A percentile compares a stretch with the other conserved stretches of the same genome.
Conservation (phyloP, 2,888 invertebrate species). For the Drosophila stalkeri region DNA sequence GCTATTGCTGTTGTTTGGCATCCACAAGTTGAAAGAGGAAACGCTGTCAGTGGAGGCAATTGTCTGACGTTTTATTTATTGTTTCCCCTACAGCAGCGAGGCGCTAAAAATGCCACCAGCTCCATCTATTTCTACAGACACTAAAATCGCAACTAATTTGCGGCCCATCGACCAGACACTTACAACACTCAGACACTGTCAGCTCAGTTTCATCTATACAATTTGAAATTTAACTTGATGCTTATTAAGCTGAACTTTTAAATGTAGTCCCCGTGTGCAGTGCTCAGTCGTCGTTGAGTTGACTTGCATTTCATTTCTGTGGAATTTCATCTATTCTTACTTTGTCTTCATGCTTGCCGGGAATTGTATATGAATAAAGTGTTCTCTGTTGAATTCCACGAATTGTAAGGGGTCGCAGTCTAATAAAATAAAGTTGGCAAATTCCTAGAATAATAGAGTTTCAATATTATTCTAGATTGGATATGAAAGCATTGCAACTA, state of each 20-base stretch:
- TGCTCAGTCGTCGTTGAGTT: conserved; percentile 13
- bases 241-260: conserved; percentile 54
- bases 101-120: conserved; percentile 44
- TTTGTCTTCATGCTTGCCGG: neutral
- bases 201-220: neutral
- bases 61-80: conserved; percentile 58
- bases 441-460: neutral
- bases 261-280: conserved; percentile 49
- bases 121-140: conserved; percentile 17
- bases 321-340: conserved; percentile 29
- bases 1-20: conserved; percentile 7
- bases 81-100: conserved; percentile 50
- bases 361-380: neutral
- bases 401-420: too few species aligned
- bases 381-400: neutral
- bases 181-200: conserved; percentile 6
- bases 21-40: conserved; percentile 38
- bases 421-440: neutral
- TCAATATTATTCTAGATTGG: neutral
- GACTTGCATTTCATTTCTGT: conserved; percentile 35
- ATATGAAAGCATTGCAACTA: neutral
- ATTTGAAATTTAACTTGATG: conserved; percentile 15
- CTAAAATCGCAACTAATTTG: conserved; percentile 54
- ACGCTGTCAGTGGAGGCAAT: conserved; percentile 43
- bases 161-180: conserved; percentile 23